phyloP scores from a whole-genome alignment of 2,888 invertebrate genomes.

The Drosophila kambysellisi region DNA sequence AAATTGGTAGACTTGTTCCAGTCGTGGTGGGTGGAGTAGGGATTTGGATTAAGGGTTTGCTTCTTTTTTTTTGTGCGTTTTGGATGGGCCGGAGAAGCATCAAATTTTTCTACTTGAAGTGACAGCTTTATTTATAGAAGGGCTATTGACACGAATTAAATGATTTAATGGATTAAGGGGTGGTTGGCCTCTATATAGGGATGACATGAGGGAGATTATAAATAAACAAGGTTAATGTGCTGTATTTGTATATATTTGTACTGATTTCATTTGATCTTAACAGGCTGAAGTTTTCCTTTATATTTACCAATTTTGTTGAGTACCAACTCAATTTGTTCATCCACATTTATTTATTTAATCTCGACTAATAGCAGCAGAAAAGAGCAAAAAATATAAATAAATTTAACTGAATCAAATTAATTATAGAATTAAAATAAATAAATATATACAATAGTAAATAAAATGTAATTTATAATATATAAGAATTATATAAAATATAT shows the following conservation, averaged over 20 bases:
- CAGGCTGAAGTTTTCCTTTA: neutral
- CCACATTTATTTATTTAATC: neutral
- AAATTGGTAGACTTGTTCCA: conserved; percentile 66
- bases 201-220: neutral
- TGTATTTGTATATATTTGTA: neutral
- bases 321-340: neutral
- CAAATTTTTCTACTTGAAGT: conserved; percentile 46
- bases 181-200: neutral
- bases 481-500: neutral
- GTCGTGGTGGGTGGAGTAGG: neutral
- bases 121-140: conserved; percentile 41
- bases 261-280: neutral
- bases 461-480: neutral
- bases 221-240: neutral
- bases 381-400: neutral
- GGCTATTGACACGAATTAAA: conserved; percentile 55
- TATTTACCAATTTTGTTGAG: too few relatives aligned
- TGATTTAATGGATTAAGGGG: neutral
- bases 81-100: conserved; percentile 33
- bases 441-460: neutral
- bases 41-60: conserved; percentile 3
- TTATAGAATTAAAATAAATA: neutral
- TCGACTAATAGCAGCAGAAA: neutral
- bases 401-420: neutral
- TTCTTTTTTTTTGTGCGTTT: conserved; percentile 41